A percentile compares a stretch with the other conserved stretches of the same genome.
Conservation (phyloP, 2,888 invertebrate genomes). For the Perithous albicinctus region DNA sequence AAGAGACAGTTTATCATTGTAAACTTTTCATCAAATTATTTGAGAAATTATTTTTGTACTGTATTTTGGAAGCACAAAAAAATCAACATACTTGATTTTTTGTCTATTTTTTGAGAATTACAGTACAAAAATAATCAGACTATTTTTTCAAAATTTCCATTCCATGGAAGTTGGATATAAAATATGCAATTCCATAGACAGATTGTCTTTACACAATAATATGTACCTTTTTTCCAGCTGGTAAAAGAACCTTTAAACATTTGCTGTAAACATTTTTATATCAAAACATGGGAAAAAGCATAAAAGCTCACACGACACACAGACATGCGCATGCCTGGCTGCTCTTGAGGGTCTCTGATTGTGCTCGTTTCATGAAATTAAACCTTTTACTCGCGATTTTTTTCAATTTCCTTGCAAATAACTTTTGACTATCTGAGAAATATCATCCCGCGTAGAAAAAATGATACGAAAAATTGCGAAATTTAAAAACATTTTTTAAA, state of each 20-base stretch:
- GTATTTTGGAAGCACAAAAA: too few species aligned
- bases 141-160: too few species aligned
- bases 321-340: constrained; percentile 78
- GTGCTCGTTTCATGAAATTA: constrained; percentile 11
- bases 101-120: neutral
- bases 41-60: too few species aligned
- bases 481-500: too few species aligned
- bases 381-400: neutral
- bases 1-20: neutral
- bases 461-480: neutral
- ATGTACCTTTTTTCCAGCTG: neutral
- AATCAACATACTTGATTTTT: neutral
- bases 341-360: constrained; percentile 61
- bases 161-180: too few species aligned
- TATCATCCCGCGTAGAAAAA: neutral
- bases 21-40: neutral
- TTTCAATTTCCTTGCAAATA: neutral
- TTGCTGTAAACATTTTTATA: constrained; percentile 41
- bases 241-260: neutral
- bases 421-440: neutral
- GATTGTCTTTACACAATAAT: neutral
- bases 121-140: neutral
- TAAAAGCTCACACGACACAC: constrained; percentile 72
- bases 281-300: constrained; percentile 65
- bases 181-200: neutral